These are phyloP conservation scores for Zoanthus sansibaricus DNA, from an alignment of 92 coral and sea anemone species.

Conservation along the genomic window DNA sequence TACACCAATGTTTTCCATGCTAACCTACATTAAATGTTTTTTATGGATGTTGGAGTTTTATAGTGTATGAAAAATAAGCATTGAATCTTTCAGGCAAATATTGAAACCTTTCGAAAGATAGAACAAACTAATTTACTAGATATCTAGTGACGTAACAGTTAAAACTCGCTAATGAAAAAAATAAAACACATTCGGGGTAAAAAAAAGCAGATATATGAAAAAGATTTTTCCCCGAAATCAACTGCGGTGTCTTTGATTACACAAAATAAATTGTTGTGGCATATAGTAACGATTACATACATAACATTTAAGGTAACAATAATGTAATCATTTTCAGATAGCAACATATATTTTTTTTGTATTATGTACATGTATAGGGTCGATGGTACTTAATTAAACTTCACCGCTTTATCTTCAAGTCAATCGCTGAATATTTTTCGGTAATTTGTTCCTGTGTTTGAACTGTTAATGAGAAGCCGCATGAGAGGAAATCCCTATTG, in stretches of 20 bases:
- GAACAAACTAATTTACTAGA: constrained; percentile 30
- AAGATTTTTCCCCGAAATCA: neutral
- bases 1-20: neutral
- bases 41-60: neutral
- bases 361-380: neutral
- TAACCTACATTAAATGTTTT: neutral
- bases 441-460: constrained; percentile 11
- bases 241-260: neutral
- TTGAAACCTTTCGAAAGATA: neutral
- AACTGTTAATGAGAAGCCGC: neutral
- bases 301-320: neutral
- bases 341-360: neutral
- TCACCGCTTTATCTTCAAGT: neutral
- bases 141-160: neutral
- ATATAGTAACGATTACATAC: neutral
- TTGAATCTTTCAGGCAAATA: constrained; percentile 16
- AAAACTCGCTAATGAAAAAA: constrained; percentile 19
- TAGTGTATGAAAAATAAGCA: neutral
- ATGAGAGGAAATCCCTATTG: constrained; percentile 4
- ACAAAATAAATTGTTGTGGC: neutral
- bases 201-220: neutral
- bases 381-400: constrained; percentile 11
- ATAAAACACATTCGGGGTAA: neutral
- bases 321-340: neutral
- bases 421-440: neutral